Evolutionary conservation across 2,888 invertebrate species (phyloP), one percentile per base, ranked within the genome.

Genomic region (Artemia sinica): DNA sequence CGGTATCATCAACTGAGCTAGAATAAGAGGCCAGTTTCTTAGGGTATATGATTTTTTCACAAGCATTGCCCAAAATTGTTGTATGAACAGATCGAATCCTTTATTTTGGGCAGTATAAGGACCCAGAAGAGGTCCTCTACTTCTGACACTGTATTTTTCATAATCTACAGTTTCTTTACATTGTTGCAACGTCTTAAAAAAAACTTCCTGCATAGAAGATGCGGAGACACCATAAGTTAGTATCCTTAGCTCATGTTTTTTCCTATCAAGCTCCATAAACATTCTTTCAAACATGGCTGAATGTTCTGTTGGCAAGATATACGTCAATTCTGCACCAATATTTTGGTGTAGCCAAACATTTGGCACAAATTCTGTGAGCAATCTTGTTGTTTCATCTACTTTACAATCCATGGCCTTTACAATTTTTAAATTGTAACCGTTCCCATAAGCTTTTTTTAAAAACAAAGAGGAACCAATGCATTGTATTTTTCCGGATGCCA

Each of bases 151-250:
- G n/a, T n/a, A n/a, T n/a, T n/a, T n/a, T n/a, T n/a, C n/a, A n/a
- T n/a, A n/a, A n/a, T n/a, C n/a, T n/a, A n/a, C n/a, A n/a, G n/a
- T n/a, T n/a, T n/a, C n/a, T n/a, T n/a, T n/a, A n/a, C n/a, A n/a
- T n/a, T n/a, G n/a, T n/a, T n/a, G n/a, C n/a, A n/a, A n/a, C n/a
- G n/a, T n/a, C 82, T 83, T 72, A 11, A 73, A 66, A 68, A 74
- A 72, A 72, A 83, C 82, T 77, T 83, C 83, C 75, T 84, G 83
- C n/a, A 84, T 75, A 50, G 81, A 80, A 0, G 83, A 82, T 73
- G 83, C 82, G n/a, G 82, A 81, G 13, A 84, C 78, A 18, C 83
- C 83, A 74, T 82, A 84, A 68, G 81, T 80, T 65, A 78, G 76
- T 58, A 83, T 77, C 49, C 78, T 77, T 13, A 82, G 74, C 3